Base-by-base conservation (phyloP, 2,797 vertebrate species). In the Pitangus sulphuratus region DNA sequence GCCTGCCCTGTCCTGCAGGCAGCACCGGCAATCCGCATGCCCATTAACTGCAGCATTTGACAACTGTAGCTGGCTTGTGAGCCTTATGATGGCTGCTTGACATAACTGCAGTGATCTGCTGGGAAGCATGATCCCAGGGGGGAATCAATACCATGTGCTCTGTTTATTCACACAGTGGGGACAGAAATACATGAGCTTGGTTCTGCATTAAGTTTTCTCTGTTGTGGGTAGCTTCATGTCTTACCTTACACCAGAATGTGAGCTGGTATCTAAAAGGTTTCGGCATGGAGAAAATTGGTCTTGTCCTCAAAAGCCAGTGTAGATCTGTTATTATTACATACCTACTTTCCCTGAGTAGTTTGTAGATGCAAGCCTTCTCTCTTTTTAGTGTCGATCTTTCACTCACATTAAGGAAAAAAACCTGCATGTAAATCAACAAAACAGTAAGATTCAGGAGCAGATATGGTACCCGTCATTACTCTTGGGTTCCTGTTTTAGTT, bases 341-440 rank as follows among this genome's bases (percentile, higher is more conserved):
- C 28, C 18, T 0, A 1, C 11, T 81, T 89, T 22, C 7, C 42
- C 10, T 0, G 0, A n/a, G 15, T 30, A 24, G 8, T 54, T 86
- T 84, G 47, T 26, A 58, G 25, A 18, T 86, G 22, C 11, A 80
- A n/a, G 8, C 31, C 19, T 65, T 42, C 39, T 82, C 39, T 84
- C 30, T 56, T 64, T 44, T n/a, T 31, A 40, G 7, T 39, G 39
- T 84, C 15, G 3, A 19, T 53, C 48, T 88, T 65, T 62, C 18
- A 79, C 5, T 61, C 4, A 3, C 31, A 28, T 28, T 54, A 37
- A 54, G 50, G 24, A 21, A 24, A 40, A 53, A 54, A 78, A 35
- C 19, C 15, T 60, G 12, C 12, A 54, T 84, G 44, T 51, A 90
- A 93, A 62, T 28, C 22, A 69, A 15, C 10, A 51, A 45, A 84